Percentiles rank a stretch among this genome's conserved stretches.
These are phyloP conservation scores for Tachuris rubrigastra DNA, from an alignment of 2,113 vertebrate genomes.

Conservation along the genomic window DNA sequence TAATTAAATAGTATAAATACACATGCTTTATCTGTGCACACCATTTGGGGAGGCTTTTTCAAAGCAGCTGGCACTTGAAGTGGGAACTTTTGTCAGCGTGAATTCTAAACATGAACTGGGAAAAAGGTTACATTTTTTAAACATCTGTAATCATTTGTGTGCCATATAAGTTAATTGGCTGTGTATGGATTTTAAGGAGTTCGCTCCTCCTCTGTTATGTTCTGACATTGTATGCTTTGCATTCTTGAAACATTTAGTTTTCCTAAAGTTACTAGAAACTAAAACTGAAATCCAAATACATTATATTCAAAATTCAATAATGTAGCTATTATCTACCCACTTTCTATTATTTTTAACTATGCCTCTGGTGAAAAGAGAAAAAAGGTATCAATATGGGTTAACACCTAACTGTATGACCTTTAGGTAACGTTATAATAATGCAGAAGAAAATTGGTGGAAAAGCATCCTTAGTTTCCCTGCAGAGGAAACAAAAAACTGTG, in stretches of 20 bases:
- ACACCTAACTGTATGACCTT: background rate
- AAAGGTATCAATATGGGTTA: background rate
- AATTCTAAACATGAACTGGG: constrained; percentile 5
- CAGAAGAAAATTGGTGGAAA: background rate
- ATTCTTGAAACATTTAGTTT: constrained; percentile 46
- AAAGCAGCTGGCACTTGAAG: background rate
- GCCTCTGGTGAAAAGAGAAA: background rate
- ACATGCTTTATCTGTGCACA: background rate
- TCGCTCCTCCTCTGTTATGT: constrained; percentile 26
- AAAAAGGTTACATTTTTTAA: constrained; percentile 53
- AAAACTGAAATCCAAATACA: constrained; percentile 3
- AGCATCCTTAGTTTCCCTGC: background rate
- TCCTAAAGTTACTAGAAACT: background rate
- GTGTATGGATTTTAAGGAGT: constrained; percentile 56
- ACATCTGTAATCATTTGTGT: constrained; percentile 69
- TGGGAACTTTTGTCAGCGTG: background rate
- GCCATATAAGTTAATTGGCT: constrained; percentile 49
- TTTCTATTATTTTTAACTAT: background rate
- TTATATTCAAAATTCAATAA: background rate
- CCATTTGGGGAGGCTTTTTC: background rate
- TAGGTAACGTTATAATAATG: background rate
- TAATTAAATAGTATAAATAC: background rate
- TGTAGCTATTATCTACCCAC: background rate
- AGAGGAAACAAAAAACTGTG: background rate
- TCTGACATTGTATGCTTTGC: background rate